Evolutionary conservation across 1,140 invertebrate genomes (phyloP), one percentile per base, ranked within the genome.

Genomic region (Calephelis nemesis): DNA sequence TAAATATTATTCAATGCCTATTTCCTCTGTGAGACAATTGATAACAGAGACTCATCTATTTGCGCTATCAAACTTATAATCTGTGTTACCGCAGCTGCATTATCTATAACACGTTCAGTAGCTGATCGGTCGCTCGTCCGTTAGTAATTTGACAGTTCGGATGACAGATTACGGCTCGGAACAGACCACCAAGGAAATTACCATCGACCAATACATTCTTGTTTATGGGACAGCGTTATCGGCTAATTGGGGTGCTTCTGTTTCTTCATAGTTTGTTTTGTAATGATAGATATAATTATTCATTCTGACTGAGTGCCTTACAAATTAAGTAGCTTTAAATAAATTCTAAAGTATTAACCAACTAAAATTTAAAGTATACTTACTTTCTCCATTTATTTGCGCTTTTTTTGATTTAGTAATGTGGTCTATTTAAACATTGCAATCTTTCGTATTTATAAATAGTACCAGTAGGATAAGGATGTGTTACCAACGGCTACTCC

Each of bases 131-230:
- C 87, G 87, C 75, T 83, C 84, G 83, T 76, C 87, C 85, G 88
- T 89, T 90, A 91, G 87, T 89, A 91, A 91, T 91, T 91, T 91
- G 88, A 91, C 88, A 91, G 88, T 77, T 82, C 79, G 80, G 85
- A 91, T 91, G 88, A 91, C 88, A 91, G 88, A 91, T 91, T 87
- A 88, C 84, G 78, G 82, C 78, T 72, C 71, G 72, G 68, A 75
- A 67, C 70, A 81, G 88, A 89, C 88, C 88, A 91, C 88, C 88
- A 83, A 78, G 75, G 79, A 81, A 82, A 84, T 81, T 82, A 79
- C 83, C 81, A 79, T 79, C 78, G 69, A 74, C 63, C 78, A 77
- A 84, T 85, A 85, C 81, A 84, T 85, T 90, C 86, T 89, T 84
- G 86, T 88, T 80, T 85, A 82, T 87, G 76, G 83, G 79, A 89